Evolutionary conservation across 2,888 invertebrate species (phyloP), one percentile per base, ranked within the genome.

Genomic region (Drosophila ezoana): DNA sequence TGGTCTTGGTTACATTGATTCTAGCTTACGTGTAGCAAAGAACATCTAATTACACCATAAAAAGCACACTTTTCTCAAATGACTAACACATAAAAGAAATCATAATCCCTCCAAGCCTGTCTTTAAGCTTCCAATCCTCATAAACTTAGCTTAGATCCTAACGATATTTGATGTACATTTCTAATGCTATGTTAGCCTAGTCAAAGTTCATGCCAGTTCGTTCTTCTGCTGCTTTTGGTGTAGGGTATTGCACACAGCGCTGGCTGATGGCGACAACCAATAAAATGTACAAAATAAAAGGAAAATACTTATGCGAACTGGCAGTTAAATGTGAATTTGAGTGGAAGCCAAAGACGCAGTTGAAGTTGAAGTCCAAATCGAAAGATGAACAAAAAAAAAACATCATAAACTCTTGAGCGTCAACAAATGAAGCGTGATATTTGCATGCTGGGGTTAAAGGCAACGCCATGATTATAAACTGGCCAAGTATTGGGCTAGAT

Each of bases 361-460:
- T 44, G 49, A 57, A 70, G 62, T 20, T 38, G 56, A 43, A 51
- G 40, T 18, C 18, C 40, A 28, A 40, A 51, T 51, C n/a, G 16
- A 18, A 47, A 44, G 40, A 32, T 13, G 18, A 28, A 10, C 11
- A 58, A 13, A 28, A n/a, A n/a, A 51, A 49, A 37, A 18, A 23
- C 10, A 51, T 32, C 45, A 9, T 38, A 59, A 64, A 18, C 52
- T 37, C 64, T 52, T 53, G 65, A 62, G 62, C 60, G 67, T 60
- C 63, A 61, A 59, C 47, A 74, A 63, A 78, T 70, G 62, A 76
- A 74, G 76, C 79, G 71, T 78, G 79, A 85, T 79, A 87, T 71
- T 79, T 81, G 76, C 75, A 79, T 72, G 75, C 44, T 43, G 80
- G 79, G 82, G 79, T 87, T 79, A 85, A 79, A 81, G 88, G 76